Conservation (phyloP, 2,113 vertebrate species). For the Nannobrachium achirus region DNA sequence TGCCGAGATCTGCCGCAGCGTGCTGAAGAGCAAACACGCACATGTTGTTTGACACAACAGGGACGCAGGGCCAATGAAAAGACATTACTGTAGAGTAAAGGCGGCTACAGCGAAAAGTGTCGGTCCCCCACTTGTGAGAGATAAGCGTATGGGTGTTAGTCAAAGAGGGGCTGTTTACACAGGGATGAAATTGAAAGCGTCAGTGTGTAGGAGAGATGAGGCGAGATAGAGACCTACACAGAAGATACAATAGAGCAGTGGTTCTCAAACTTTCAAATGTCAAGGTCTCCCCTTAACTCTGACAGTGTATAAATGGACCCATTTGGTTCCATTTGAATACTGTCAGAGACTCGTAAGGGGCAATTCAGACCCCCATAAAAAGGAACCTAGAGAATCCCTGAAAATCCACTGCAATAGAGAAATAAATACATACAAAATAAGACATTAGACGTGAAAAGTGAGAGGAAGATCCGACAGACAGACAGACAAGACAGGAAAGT, state of each 20-base stretch:
- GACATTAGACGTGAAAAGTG: neutral
- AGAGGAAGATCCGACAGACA: constrained; percentile 34
- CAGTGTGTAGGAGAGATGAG: constrained; percentile 55
- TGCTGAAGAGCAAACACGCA: constrained; percentile 65
- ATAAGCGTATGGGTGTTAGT: constrained; percentile 45
- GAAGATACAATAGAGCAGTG: no score
- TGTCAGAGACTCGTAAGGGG: no score
- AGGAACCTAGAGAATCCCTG: no score
- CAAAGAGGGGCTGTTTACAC: constrained; percentile 5
- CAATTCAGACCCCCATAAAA: no score
- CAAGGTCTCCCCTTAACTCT: no score
- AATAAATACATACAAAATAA: neutral
- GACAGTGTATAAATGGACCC: neutral
- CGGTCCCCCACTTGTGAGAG: constrained; percentile 56
- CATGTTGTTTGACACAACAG: constrained; percentile 76
- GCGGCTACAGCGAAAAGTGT: constrained; percentile 54
- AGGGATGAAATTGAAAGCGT: constrained; percentile 49
- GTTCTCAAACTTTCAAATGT: no score
- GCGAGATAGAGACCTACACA: constrained; percentile 30
- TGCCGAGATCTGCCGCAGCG: constrained; percentile 44
- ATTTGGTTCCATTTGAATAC: no score
- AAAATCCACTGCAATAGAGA: neutral
- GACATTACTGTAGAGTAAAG: constrained; percentile 55
- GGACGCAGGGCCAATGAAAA: constrained; percentile 69
- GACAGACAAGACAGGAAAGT: constrained; percentile 19